A percentile compares a stretch with the other conserved stretches of the same genome.
These are phyloP conservation scores for Salarias fasciatus DNA, from an alignment of 2,797 vertebrate genomes.

Conservation along the genomic window DNA sequence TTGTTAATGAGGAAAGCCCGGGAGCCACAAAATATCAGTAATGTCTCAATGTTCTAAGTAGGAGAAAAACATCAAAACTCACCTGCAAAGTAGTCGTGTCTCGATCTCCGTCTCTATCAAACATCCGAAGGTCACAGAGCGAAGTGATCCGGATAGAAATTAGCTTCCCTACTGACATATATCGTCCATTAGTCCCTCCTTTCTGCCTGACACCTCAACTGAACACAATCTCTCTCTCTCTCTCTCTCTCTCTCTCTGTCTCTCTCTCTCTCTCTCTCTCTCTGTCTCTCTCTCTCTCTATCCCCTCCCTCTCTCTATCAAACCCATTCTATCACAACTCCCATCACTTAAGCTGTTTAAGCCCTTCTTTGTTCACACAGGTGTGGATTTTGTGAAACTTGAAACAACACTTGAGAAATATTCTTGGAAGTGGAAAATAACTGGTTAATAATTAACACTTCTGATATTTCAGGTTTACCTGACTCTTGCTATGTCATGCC, in stretches of 20 bases:
- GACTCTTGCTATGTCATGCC: no score
- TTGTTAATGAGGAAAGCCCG: no score
- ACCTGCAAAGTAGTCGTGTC: conserved; percentile 33
- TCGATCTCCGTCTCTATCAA: conserved; percentile 8
- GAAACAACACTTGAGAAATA: conserved; percentile 6
- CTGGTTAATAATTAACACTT: not conserved
- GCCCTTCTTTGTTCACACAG: conserved; percentile 22
- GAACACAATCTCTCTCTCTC: not conserved
- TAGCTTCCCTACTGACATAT: conserved; percentile 11
- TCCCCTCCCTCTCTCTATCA: not conserved
- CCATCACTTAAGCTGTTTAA: not conserved
- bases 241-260: not conserved
- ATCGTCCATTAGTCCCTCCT: conserved; percentile 28
- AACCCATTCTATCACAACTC: not conserved
- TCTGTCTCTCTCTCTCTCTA: not conserved
- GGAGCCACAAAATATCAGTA: no score
- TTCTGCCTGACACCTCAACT: conserved; percentile 17
- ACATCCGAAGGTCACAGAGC: not conserved
- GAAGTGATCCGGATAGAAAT: not conserved
- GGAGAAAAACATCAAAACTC: no score
- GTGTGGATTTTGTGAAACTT: conserved; percentile 38
- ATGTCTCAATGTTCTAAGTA: no score
- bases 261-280: not conserved
- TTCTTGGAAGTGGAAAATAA: conserved; percentile 22
- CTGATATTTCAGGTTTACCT: no score